These are phyloP conservation scores for Telenomus remus DNA, from an alignment of 1,140 invertebrate species.

Conservation along the genomic window DNA sequence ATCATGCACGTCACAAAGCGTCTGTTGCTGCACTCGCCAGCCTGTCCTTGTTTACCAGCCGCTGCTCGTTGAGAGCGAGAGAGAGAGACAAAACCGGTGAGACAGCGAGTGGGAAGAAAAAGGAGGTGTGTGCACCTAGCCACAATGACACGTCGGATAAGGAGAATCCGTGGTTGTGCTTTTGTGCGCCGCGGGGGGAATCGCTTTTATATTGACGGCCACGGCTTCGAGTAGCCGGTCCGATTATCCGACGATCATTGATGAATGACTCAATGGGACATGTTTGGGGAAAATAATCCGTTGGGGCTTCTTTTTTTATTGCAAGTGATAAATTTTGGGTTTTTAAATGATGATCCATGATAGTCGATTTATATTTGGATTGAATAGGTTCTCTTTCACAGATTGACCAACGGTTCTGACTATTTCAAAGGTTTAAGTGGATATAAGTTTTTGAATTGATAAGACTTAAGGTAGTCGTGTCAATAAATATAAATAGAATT, in stretches of 20 bases:
- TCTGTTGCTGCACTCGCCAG: slow-evolving; percentile 18
- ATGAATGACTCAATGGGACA: slow-evolving; percentile 32
- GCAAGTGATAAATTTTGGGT: slow-evolving; percentile 17
- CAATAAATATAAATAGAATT: too few species aligned
- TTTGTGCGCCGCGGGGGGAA: slow-evolving; percentile 28
- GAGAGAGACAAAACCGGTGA: not conserved
- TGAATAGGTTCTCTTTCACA: too few species aligned
- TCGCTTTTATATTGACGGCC: slow-evolving; percentile 14
- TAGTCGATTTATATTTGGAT: too few species aligned
- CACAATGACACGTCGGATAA: slow-evolving; percentile 31
- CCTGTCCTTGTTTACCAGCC: slow-evolving; percentile 15
- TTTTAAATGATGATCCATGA: not conserved
- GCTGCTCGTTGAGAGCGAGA: not conserved
- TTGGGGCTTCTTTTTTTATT: slow-evolving; percentile 15
- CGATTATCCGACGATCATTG: slow-evolving; percentile 32
- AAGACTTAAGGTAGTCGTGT: too few species aligned
- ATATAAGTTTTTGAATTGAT: too few species aligned
- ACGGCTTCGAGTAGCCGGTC: slow-evolving; percentile 3
- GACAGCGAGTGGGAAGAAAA: not conserved
- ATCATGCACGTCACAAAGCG: slow-evolving; percentile 63
- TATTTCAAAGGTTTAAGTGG: too few species aligned
- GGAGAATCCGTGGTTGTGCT: slow-evolving; percentile 24
- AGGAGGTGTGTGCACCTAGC: slow-evolving; percentile 14
- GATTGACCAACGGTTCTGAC: too few species aligned
- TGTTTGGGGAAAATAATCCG: slow-evolving; percentile 33